phyloP scores from a whole-genome alignment of 2,797 vertebrate genomes.

The Acanthurus leucopareius region DNA sequence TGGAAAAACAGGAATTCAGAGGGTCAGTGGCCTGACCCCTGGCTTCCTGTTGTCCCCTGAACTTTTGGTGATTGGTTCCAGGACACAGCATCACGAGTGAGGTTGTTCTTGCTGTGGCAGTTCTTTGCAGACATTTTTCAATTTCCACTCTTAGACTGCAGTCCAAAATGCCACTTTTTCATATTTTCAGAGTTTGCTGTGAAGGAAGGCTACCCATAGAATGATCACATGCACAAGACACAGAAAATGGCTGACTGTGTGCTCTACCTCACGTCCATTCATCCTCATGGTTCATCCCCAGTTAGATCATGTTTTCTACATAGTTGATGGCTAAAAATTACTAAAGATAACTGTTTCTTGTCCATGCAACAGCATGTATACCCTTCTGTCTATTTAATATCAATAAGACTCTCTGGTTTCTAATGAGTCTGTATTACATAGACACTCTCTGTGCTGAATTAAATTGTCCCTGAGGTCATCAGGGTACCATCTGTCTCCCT shows the following conservation, averaged over 20 bases:
- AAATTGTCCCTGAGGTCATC: constrained; percentile 66
- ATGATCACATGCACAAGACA: constrained; percentile 18
- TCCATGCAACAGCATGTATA: constrained; percentile 30
- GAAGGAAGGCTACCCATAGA: neutral
- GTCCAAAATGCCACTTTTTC: neutral
- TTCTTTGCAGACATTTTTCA: constrained; percentile 23
- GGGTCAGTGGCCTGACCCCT: constrained; percentile 80
- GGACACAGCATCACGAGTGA: constrained; percentile 60
- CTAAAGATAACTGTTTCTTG: neutral
- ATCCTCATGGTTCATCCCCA: neutral
- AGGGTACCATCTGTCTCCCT: constrained; percentile 82
- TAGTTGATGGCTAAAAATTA: constrained; percentile 1
- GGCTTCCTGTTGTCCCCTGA: constrained; percentile 85
- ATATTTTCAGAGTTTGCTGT: constrained; percentile 14
- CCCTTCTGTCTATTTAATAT: constrained; percentile 33
- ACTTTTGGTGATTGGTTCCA: constrained; percentile 78
- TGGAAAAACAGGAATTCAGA: constrained; percentile 85
- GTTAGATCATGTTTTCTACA: neutral
- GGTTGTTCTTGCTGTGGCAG: neutral
- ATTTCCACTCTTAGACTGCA: constrained; percentile 17
- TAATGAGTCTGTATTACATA: constrained; percentile 11
- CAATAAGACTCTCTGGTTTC: constrained; percentile 15
- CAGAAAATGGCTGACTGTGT: constrained; percentile 27
- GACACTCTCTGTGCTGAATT: constrained; percentile 56
- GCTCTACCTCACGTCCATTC: neutral